phyloP scores from a whole-genome alignment of 53 echinoderm and acorn worm genomes.

The Hippasteria phrygiana region DNA sequence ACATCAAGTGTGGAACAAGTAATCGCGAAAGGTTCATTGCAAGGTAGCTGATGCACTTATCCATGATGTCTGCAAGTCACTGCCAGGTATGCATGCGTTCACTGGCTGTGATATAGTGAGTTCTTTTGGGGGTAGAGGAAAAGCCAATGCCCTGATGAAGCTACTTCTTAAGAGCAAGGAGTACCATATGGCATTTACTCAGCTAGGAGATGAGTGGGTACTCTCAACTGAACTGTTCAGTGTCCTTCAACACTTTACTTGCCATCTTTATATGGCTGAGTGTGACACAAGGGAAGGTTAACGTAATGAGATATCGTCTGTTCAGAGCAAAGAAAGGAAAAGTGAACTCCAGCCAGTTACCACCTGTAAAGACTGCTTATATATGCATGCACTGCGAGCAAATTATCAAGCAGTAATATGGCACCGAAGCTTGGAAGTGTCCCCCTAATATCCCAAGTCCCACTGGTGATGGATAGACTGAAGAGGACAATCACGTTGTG shows the following conservation, averaged over 20 bases:
- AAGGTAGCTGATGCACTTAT: too few species aligned
- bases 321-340: slow-evolving; percentile 50
- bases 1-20: too few species aligned
- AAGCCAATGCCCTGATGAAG: too few species aligned
- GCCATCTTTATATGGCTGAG: not conserved
- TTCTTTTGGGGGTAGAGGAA: too few species aligned
- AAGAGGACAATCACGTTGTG: slow-evolving; percentile 9
- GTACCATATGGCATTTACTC: too few species aligned
- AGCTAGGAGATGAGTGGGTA: too few species aligned
- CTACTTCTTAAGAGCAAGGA: too few species aligned
- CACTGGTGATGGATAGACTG: slow-evolving; percentile 52
- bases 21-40: too few species aligned
- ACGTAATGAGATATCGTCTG: slow-evolving; percentile 37
- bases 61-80: too few species aligned
- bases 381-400: slow-evolving; percentile 42
- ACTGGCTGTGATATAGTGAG: too few species aligned
- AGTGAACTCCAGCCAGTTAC: slow-evolving; percentile 54
- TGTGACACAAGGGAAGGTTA: slow-evolving; percentile 20
- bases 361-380: slow-evolving; percentile 64
- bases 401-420: slow-evolving; percentile 65
- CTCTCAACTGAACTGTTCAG: too few species aligned
- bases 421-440: not conserved
- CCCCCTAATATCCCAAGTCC: slow-evolving; percentile 37
- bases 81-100: too few species aligned
- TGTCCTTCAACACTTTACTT: slow-evolving; percentile 54